Conservation (phyloP, 2,888 invertebrate genomes). For the Smittia sp. region DNA sequence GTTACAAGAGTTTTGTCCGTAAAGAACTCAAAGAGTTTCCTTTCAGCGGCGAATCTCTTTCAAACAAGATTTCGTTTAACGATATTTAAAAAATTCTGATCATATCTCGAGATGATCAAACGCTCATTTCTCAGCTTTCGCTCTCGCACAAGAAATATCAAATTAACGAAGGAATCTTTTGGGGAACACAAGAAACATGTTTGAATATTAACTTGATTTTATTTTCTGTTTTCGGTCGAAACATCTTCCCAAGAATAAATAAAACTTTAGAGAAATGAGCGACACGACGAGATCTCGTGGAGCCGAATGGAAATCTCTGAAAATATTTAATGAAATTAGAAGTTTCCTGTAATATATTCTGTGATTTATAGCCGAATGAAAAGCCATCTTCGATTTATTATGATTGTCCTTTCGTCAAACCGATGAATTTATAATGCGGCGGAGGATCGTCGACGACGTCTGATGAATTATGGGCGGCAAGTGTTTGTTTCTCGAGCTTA, state of each 20-base stretch:
- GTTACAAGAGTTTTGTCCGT: background rate
- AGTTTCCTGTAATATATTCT: conserved; percentile 38
- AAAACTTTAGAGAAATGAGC: conserved; percentile 11
- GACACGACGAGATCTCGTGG: conserved; percentile 10
- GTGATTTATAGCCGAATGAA: conserved; percentile 29
- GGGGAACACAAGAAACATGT: conserved; percentile 7
- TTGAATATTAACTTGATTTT: conserved; percentile 21
- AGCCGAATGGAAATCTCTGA: background rate
- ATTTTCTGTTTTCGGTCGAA: conserved; percentile 19
- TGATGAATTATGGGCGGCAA: too few species aligned
- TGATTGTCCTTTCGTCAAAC: conserved; percentile 36
- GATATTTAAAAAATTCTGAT: conserved; percentile 35
- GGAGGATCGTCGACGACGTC: too few species aligned
- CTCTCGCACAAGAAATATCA: conserved; percentile 16
- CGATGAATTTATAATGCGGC: conserved; percentile 31
- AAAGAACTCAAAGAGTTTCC: conserved; percentile 17
- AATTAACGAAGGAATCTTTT: conserved; percentile 11
- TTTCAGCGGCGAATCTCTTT: conserved; percentile 6
- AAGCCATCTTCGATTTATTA: conserved; percentile 33
- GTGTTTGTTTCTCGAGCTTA: background rate
- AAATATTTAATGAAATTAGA: conserved; percentile 34
- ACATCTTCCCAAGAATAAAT: background rate
- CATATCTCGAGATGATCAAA: conserved; percentile 38
- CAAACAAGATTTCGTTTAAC: conserved; percentile 22
- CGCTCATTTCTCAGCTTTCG: conserved; percentile 39